phyloP scores from a whole-genome alignment of 2,888 invertebrate species.

The Catocala sponsa region DNA sequence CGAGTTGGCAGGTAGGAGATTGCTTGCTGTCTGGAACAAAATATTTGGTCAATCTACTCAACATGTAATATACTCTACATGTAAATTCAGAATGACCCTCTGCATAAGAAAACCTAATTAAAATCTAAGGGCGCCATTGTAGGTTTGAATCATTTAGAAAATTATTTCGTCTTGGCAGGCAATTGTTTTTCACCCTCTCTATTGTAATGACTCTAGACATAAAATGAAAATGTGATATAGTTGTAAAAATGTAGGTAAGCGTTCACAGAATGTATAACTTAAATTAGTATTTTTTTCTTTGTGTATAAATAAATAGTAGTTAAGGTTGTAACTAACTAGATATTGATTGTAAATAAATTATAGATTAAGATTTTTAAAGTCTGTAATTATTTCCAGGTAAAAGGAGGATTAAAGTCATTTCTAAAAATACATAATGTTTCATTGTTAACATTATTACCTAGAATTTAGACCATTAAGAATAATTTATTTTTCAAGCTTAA shows the following conservation, averaged over 20 bases:
- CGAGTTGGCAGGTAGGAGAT: too few species aligned
- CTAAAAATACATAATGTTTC: slow-evolving; percentile 66
- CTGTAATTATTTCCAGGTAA: slow-evolving; percentile 84
- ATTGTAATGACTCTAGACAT: slow-evolving; percentile 66
- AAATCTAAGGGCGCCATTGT: too few species aligned
- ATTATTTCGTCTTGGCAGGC: slow-evolving; percentile 6
- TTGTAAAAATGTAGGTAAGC: slow-evolving; percentile 83
- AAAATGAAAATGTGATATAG: slow-evolving; percentile 87
- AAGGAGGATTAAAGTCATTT: slow-evolving; percentile 84
- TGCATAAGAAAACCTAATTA: too few species aligned
- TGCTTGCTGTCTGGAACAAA: too few species aligned
- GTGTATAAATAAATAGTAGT: slow-evolving; percentile 73
- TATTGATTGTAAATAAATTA: slow-evolving; percentile 83
- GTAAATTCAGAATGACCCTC: too few species aligned
- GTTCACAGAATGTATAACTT: slow-evolving; percentile 73
- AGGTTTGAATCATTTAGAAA: too few species aligned
- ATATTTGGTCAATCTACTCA: too few species aligned
- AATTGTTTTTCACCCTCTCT: slow-evolving; percentile 32
- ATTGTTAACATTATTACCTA: too few species aligned
- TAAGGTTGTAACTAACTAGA: slow-evolving; percentile 74
- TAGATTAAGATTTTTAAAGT: slow-evolving; percentile 86
- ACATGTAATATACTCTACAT: too few species aligned
- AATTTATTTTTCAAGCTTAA: too few species aligned
- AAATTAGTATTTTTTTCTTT: slow-evolving; percentile 64
- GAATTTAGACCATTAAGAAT: too few species aligned